Conservation (phyloP, 2,888 invertebrate genomes). For the Lissocephala sabroskyi region DNA sequence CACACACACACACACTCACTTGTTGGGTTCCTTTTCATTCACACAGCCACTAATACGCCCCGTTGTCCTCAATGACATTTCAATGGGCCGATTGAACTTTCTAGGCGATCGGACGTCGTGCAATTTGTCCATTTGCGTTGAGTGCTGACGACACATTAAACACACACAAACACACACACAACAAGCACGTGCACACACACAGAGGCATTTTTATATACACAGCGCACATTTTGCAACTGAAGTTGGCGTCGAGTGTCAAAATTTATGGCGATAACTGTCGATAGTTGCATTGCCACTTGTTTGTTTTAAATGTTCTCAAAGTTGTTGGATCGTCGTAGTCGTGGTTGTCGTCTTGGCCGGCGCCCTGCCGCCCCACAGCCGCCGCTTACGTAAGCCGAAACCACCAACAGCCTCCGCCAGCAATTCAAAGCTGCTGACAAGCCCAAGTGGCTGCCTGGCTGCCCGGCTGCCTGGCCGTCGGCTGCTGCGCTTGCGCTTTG, state of each 20-base stretch:
- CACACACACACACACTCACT: too few species aligned
- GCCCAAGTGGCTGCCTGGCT: conserved; percentile 4
- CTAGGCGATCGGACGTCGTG: conserved; percentile 1
- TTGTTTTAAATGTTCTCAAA: conserved; percentile 27
- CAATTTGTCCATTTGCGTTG: conserved; percentile 55
- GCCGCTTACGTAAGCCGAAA: conserved; percentile 30
- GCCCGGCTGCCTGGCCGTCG: too few species aligned
- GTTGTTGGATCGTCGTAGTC: neutral
- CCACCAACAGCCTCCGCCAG: conserved; percentile 22
- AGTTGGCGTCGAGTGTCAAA: conserved; percentile 52
- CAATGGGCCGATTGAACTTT: conserved; percentile 31
- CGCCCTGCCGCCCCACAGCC: conserved; percentile 2
- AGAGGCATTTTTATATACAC: conserved; percentile 51
- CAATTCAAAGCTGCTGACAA: conserved; percentile 54
- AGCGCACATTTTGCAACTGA: neutral
- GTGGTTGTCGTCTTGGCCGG: neutral
- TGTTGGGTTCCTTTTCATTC: too few species aligned
- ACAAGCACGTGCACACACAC: too few species aligned
- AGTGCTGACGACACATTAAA: conserved; percentile 52
- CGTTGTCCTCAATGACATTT: too few species aligned
- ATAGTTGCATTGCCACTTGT: conserved; percentile 52
- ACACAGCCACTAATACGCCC: too few species aligned
- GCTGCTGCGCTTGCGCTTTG: conserved; percentile 11
- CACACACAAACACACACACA: too few species aligned
- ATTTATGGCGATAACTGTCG: conserved; percentile 66